Base-by-base conservation (phyloP, 2,797 vertebrate species). In the Dromococcyx pavoninus region DNA sequence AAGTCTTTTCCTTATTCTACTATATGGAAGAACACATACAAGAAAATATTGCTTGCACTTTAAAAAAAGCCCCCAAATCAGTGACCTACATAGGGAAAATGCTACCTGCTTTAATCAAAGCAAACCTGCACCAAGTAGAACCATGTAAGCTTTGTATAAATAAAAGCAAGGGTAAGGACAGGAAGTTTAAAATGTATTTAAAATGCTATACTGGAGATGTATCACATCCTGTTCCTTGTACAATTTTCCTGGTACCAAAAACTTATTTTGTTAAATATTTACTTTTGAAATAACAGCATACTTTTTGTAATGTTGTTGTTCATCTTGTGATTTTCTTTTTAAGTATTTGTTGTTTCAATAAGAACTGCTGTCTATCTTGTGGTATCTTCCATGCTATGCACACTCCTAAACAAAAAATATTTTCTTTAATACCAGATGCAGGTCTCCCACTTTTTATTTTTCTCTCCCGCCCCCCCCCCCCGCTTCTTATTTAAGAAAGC, bases 381-480 rank as follows among this genome's bases (percentile, higher is more conserved):
- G 27, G 3, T 80, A 88, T 11, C 35, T 81, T 60, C 60, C 15
- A 17, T 30, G 22, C 62, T 62, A 60, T 51, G 28, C 41, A 88
- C 23, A n/a, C 10, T 51, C 43, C 51, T 48, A 58, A 66, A 76
- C 11, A 51, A 85, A 87, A 86, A 84, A 41, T 80, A 65, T 69
- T 90, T 93, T 75, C 41, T 88, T 88, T 75, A 75, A 88, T 75
- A 91, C 8, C 35, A 37, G 30, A 64, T 75, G 48, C 35, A 64
- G 19, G 32, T 66, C 71, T 92, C 57, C 28, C 39, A 57, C 33
- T 24, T 54, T 43, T 69, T 54, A 7, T 15, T 51, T n/a, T 35
- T 17, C 5, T 4, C 0, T 8, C 1, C 8, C 9, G 1, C 2
- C 0, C 8, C 1, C 8, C 9, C n/a, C 0, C 8, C 1, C 8